Conservation (phyloP, 2,113 vertebrate species). For the Eretmodus cyanostictus region DNA sequence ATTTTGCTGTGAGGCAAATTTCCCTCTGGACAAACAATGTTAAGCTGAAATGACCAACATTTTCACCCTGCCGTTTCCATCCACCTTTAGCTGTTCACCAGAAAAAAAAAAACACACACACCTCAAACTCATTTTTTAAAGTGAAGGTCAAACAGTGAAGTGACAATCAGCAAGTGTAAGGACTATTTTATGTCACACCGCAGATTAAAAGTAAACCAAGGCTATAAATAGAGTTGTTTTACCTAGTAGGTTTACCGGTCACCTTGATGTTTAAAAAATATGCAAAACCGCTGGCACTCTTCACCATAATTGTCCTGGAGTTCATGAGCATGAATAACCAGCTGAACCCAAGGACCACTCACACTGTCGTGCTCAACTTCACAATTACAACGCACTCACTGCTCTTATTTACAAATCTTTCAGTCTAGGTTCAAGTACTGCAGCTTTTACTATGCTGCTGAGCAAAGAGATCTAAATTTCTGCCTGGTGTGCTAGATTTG, state of each 20-base stretch:
- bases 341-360: background rate
- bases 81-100: background rate
- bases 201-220: background rate
- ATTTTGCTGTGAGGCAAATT: background rate
- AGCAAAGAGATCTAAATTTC: background rate
- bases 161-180: background rate
- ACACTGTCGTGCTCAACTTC: background rate
- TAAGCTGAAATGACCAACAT: background rate
- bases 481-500: background rate
- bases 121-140: background rate
- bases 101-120: rapidly evolving
- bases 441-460: background rate
- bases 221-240: background rate
- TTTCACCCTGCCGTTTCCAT: background rate
- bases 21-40: background rate
- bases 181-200: background rate
- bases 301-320: background rate
- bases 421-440: background rate
- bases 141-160: background rate
- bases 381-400: background rate
- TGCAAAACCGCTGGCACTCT: background rate
- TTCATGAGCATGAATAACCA: background rate
- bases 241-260: background rate
- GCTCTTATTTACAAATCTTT: background rate
- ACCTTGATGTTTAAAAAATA: background rate